Evolutionary conservation across 2,113 vertebrate genomes (phyloP).

Genomic region (Phocoena sinus): DNA sequence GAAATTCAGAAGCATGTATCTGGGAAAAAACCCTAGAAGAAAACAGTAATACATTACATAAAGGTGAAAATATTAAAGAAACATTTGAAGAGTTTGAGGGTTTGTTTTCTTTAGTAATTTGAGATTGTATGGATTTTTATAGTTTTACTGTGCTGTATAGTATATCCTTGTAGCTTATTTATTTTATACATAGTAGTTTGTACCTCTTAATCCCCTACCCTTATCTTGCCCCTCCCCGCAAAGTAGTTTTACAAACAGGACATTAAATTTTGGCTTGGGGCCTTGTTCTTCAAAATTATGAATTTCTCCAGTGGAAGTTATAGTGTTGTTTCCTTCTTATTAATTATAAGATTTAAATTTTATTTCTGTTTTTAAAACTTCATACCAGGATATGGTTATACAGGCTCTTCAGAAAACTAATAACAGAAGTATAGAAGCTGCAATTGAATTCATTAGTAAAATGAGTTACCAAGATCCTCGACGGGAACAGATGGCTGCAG

Average conservation of each 20-base stretch:
- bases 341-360: conserved; percentile 36
- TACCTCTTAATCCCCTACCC: background rate
- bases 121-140: background rate
- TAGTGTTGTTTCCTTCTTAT: background rate
- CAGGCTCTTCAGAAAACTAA: conserved; percentile 89
- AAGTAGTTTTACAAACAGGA: background rate
- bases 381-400: conserved; percentile 88
- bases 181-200: background rate
- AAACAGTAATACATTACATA: background rate
- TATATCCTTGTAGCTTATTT: background rate
- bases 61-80: conserved; percentile 25
- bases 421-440: conserved; percentile 89
- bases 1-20: background rate
- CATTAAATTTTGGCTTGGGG: background rate
- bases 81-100: background rate
- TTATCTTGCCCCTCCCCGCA: background rate
- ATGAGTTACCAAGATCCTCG: conserved; percentile 93
- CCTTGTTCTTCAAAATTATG: background rate
- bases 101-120: conserved; percentile 28
- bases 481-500: conserved; percentile 89
- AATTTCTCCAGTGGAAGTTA: conserved; percentile 4
- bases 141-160: background rate
- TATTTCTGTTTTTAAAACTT: conserved; percentile 52
- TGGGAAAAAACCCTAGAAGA: background rate
- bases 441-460: conserved; percentile 93